Percentiles rank a stretch among this genome's conserved stretches.
phyloP scores from a whole-genome alignment of 1,140 invertebrate species.

The Eupeodes corollae region DNA sequence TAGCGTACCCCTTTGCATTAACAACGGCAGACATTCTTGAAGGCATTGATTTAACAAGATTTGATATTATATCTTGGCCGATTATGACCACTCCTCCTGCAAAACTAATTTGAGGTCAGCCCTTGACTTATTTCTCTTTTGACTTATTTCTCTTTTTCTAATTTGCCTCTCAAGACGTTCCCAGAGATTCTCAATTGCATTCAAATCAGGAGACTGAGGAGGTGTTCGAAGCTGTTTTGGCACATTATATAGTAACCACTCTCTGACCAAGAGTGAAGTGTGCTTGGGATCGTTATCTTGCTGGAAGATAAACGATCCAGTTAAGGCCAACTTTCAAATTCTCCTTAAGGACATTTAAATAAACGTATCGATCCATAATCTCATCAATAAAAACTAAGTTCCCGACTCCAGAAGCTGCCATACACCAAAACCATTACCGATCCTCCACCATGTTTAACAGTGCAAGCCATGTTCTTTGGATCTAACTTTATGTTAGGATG shows the following conservation, averaged over 20 bases:
- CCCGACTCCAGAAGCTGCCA: slow-evolving; percentile 12
- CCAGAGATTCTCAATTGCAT: slow-evolving; percentile 19
- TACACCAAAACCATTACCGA: slow-evolving; percentile 29
- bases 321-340: slow-evolving; percentile 11
- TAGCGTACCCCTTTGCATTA: background rate
- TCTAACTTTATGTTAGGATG: too few relatives aligned
- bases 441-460: slow-evolving; percentile 8
- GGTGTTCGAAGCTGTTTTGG: slow-evolving; percentile 10
- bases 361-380: slow-evolving; percentile 9
- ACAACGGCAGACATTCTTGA: background rate
- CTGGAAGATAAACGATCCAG: slow-evolving; percentile 12
- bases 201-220: slow-evolving; percentile 18
- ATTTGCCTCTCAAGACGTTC: background rate
- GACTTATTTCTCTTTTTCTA: background rate
- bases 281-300: slow-evolving; percentile 24
- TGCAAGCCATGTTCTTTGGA: slow-evolving; percentile 11
- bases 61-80: background rate
- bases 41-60: background rate
- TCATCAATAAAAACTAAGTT: slow-evolving; percentile 8
- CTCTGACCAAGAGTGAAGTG: slow-evolving; percentile 7
- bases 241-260: slow-evolving; percentile 4
- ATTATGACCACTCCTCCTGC: background rate
- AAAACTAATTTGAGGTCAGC: background rate
- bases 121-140: background rate
- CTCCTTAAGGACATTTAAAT: slow-evolving; percentile 12